Percentiles rank a stretch among this genome's conserved stretches.
Conservation (phyloP, 2,113 vertebrate species). For the Oreochromis spilurus region DNA sequence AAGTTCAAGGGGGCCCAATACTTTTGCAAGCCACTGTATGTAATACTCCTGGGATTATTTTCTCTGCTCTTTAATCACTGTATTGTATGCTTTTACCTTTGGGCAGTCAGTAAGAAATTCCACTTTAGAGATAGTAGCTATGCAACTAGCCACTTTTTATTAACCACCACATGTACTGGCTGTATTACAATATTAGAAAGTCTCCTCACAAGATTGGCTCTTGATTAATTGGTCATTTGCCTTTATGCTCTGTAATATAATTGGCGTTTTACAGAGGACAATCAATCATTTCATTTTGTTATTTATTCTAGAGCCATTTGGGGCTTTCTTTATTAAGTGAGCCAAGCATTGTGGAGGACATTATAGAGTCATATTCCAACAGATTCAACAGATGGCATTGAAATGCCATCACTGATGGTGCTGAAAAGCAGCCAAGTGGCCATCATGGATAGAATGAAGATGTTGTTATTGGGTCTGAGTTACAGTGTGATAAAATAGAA, state of each 20-base stretch:
- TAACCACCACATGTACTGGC: background rate
- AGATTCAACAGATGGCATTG: conserved; percentile 45
- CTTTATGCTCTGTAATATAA: conserved; percentile 15
- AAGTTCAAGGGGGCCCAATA: too few species aligned
- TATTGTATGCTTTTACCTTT: background rate
- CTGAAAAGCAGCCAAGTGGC: conserved; percentile 36
- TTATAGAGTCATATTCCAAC: conserved; percentile 8
- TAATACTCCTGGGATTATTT: background rate
- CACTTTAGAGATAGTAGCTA: background rate
- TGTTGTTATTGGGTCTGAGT: background rate
- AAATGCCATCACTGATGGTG: conserved; percentile 20
- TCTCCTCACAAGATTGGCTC: background rate
- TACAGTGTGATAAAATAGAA: background rate
- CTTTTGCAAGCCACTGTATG: too few species aligned
- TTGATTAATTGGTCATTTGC: conserved; percentile 29
- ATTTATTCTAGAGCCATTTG: conserved; percentile 14
- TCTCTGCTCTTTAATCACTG: background rate
- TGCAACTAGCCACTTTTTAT: background rate
- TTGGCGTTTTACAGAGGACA: background rate
- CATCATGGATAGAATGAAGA: background rate
- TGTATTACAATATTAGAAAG: background rate
- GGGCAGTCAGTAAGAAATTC: background rate
- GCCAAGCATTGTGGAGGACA: conserved; percentile 10
- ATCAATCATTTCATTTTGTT: conserved; percentile 30
- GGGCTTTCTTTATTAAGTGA: conserved; percentile 20